These are phyloP conservation scores for Temnothorax rugatulus DNA, from an alignment of 2,888 invertebrate genomes.

Conservation along the genomic window DNA sequence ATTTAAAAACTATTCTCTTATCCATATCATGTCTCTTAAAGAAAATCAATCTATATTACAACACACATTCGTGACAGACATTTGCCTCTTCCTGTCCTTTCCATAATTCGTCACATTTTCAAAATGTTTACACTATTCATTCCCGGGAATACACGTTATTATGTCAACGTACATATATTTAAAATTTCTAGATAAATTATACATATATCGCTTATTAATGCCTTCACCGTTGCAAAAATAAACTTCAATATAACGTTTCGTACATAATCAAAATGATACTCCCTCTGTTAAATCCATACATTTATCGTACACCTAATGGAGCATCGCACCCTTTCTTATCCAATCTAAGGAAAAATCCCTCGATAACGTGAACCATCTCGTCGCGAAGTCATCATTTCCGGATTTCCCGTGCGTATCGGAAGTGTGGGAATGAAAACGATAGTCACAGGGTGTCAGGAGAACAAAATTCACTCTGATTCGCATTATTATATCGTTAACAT, in stretches of 20 bases:
- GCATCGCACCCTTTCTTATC: neutral
- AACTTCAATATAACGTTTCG: conserved; percentile 71
- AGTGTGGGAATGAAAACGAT: conserved; percentile 6
- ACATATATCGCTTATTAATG: conserved; percentile 15
- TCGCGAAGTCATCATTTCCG: neutral
- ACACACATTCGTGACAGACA: conserved; percentile 34
- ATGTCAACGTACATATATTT: conserved; percentile 33
- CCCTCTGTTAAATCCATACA: conserved; percentile 17
- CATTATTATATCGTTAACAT: neutral
- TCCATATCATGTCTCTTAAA: conserved; percentile 22
- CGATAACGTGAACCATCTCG: neutral
- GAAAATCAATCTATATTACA: conserved; percentile 42
- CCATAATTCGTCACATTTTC: conserved; percentile 7
- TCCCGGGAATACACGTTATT: conserved; percentile 10
- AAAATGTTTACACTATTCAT: conserved; percentile 25
- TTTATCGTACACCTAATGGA: conserved; percentile 17
- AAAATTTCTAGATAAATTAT: conserved; percentile 51
- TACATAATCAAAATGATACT: conserved; percentile 70
- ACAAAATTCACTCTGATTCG: neutral
- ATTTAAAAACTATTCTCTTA: conserved; percentile 37
- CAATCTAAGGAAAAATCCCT: conserved; percentile 10
- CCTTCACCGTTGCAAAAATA: conserved; percentile 73
- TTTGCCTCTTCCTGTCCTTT: neutral
- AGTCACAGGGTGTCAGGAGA: neutral
- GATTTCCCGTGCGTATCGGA: neutral